Evolutionary conservation across 2,797 vertebrate genomes (phyloP), one percentile per base, ranked within the genome.

Genomic region (Hydrophis major): DNA sequence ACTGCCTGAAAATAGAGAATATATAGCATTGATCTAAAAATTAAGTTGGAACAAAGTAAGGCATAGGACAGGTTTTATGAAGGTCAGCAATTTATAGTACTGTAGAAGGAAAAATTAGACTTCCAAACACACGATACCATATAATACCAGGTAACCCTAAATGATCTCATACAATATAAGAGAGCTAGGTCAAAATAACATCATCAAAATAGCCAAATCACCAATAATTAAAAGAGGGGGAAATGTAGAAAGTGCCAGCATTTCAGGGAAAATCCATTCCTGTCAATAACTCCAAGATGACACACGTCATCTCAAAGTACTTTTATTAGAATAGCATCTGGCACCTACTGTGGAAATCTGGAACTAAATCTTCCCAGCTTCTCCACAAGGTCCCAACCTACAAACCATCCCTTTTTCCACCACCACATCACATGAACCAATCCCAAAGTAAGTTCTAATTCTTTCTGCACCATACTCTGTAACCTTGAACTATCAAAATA

Each of bases 1-100:
- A 94, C 78, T 57, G 92, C 74, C 63, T 89, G 94, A 94, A 94
- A 66, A 90, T 91, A 94, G 95, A 95, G 53, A 2, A 59, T 86
- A 12, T 94, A 88, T 92, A 92, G 4, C 27, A 11, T n/a, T 32
- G 2, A 4, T 78, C 90, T 88, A 91, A 78, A 89, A 11, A 94
- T 95, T 95, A 92, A 59, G 91, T 88, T 57, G 91, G 86, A 22
- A 56, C 47, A 0, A 0, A 95, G 56, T 18, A 13, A 32, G 27
- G 3, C 6, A 25, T 3, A 47, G 8, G 10, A 57, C 59, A 92
- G 42, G 92, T 42, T 74, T 78, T 78, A 78, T 42, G 32, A 32
- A 92, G 50, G 6, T 25, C 6, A 56, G 6, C 55, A 27, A 57
- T 92, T 61, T 94, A 32, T 91, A 93, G 90, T 78, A 74, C 6